Conservation (phyloP, 1,140 invertebrate genomes). For the Ceratina australensis region DNA sequence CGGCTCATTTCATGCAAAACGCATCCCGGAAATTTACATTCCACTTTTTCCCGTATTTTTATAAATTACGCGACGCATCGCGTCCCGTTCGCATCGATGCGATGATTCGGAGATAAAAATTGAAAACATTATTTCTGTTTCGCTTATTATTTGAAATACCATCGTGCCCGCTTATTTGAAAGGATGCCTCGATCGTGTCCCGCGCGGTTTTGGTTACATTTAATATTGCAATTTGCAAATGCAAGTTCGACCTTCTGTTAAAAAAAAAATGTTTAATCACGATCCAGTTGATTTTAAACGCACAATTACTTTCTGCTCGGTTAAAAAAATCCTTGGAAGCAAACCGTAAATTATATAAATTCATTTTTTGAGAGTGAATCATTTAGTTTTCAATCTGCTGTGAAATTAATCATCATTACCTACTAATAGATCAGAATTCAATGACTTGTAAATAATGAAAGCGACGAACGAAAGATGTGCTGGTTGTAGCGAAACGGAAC, state of each 20-base stretch:
- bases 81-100: not conserved
- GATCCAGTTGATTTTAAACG: not conserved
- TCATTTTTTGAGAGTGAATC: too few relatives aligned
- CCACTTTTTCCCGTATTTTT: conserved; percentile 50
- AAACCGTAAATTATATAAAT: too few relatives aligned
- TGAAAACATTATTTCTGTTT: conserved; percentile 51
- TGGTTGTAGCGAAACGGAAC: too few relatives aligned
- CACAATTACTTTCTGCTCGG: not conserved
- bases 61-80: conserved; percentile 44
- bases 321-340: not conserved
- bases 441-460: not conserved
- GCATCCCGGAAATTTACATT: conserved; percentile 51
- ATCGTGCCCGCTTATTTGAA: conserved; percentile 28
- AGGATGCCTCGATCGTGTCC: conserved; percentile 20
- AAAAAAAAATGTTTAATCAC: not conserved
- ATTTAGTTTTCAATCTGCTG: too few relatives aligned
- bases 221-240: conserved; percentile 32
- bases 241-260: conserved; percentile 5
- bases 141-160: conserved; percentile 46
- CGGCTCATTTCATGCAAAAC: conserved; percentile 51
- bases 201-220: conserved; percentile 25
- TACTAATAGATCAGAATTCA: too few relatives aligned
- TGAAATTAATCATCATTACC: too few relatives aligned
- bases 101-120: conserved; percentile 43
- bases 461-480: too few relatives aligned